These are phyloP conservation scores for Drosophila gunungcola DNA, from an alignment of 1,140 invertebrate species.

Conservation along the genomic window DNA sequence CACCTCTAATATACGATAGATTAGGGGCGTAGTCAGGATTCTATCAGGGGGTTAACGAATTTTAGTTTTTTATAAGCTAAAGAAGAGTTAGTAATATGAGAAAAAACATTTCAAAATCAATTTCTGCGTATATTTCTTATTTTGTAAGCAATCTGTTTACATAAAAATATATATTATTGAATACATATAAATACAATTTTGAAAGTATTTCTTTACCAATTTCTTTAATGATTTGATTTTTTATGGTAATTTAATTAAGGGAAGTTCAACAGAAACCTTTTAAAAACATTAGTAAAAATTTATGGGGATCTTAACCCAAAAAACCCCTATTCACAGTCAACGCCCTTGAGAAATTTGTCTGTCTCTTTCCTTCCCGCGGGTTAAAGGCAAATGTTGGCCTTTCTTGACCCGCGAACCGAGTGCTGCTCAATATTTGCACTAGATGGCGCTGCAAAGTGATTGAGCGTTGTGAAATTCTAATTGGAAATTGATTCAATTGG, in stretches of 20 bases:
- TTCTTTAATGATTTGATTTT: no score
- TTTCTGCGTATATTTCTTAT: no score
- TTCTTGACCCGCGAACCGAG: conserved; percentile 29
- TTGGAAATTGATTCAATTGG: conserved; percentile 47
- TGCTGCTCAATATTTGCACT: conserved; percentile 37
- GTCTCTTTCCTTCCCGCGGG: neutral
- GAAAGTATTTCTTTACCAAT: no score
- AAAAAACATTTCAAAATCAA: no score
- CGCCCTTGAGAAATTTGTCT: neutral
- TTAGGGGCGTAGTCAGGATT: conserved; percentile 7
- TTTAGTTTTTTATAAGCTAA: no score
- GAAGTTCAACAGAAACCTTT: neutral
- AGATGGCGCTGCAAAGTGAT: conserved; percentile 34
- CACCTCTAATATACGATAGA: conserved; percentile 25
- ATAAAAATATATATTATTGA: no score
- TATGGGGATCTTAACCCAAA: neutral
- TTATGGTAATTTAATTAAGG: no score
- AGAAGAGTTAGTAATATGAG: no score
- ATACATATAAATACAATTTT: no score
- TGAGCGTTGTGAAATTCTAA: conserved; percentile 31
- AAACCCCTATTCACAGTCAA: neutral
- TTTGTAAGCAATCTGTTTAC: no score
- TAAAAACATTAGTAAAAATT: no score
- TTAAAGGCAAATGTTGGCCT: conserved; percentile 24
- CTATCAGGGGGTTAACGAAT: no score